A percentile compares a stretch with the other conserved stretches of the same genome.
Evolutionary conservation across 1,140 invertebrate genomes (phyloP).

Genomic region (Plectus sambesii): DNA sequence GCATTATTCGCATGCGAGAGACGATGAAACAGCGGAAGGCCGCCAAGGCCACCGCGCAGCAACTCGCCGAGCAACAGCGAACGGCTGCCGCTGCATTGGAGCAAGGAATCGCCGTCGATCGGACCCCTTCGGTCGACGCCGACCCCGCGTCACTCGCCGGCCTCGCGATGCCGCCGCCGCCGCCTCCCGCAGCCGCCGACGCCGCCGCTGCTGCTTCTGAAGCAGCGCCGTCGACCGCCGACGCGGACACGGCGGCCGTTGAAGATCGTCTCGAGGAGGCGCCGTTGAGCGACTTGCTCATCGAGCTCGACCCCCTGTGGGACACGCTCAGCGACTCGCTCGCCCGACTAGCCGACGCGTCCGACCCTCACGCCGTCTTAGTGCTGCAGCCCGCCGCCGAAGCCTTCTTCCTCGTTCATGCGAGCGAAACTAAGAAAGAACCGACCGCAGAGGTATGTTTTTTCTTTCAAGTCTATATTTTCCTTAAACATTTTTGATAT

Average conservation of each 20-base stretch:
- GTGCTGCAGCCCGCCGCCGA: constrained; percentile 81
- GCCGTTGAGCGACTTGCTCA: constrained; percentile 14
- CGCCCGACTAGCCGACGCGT: constrained; percentile 66
- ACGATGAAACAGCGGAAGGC: too few relatives aligned
- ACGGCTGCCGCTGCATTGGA: too few relatives aligned
- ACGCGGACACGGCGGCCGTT: constrained; percentile 24
- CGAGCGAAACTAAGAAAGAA: constrained; percentile 34
- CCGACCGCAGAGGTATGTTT: not conserved
- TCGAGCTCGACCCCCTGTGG: constrained; percentile 63
- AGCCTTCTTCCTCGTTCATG: constrained; percentile 78
- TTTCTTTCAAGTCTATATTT: too few relatives aligned
- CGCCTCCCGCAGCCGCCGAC: too few relatives aligned
- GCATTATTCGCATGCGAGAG: not conserved
- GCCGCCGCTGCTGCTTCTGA: too few relatives aligned
- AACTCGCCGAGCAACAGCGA: too few relatives aligned
- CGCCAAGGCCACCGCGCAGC: too few relatives aligned
- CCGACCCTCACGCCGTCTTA: constrained; percentile 83
- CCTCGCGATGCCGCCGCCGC: too few relatives aligned
- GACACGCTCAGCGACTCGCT: constrained; percentile 68
- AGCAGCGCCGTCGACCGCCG: constrained; percentile 11
- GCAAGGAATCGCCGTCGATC: too few relatives aligned
- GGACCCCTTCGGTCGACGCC: too few relatives aligned
- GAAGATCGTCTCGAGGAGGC: constrained; percentile 24
- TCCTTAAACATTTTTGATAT: too few relatives aligned
- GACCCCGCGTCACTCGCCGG: too few relatives aligned